phyloP scores from a whole-genome alignment of 1,140 invertebrate genomes.

The Dreissena rostriformis region DNA sequence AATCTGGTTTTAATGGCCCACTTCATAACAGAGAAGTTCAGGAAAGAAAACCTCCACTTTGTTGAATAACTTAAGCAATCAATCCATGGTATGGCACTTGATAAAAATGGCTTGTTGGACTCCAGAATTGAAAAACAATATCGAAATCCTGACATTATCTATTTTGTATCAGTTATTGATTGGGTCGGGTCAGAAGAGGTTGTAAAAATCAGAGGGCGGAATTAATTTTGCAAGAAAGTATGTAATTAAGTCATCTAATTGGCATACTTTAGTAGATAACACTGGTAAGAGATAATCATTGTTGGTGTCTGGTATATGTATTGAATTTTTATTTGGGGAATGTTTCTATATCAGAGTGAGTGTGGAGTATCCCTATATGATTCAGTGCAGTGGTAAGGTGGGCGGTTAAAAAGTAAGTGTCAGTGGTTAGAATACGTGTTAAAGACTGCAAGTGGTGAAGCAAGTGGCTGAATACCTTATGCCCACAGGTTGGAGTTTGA shows the following conservation, averaged over 20 bases:
- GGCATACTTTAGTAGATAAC: conserved; percentile 48
- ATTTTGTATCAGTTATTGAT: conserved; percentile 47
- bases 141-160: conserved; percentile 9
- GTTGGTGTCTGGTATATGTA: conserved; percentile 42
- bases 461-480: too few relatives aligned
- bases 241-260: conserved; percentile 45
- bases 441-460: too few relatives aligned
- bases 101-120: background rate
- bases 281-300: conserved; percentile 26
- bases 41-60: background rate
- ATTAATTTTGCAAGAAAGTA: conserved; percentile 47
- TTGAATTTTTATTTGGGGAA: conserved; percentile 48
- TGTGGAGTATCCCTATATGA: too few relatives aligned
- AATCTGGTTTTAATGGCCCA: too few relatives aligned
- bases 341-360: too few relatives aligned
- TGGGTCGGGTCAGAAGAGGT: conserved; percentile 29
- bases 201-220: conserved; percentile 36
- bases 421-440: too few relatives aligned
- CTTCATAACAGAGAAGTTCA: too few relatives aligned
- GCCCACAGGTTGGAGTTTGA: too few relatives aligned
- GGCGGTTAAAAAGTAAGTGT: too few relatives aligned
- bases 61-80: background rate
- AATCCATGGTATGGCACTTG: background rate
- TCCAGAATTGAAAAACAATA: background rate
- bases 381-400: too few relatives aligned